phyloP scores from a whole-genome alignment of 2,888 invertebrate genomes.

The Ormyrus thymus region DNA sequence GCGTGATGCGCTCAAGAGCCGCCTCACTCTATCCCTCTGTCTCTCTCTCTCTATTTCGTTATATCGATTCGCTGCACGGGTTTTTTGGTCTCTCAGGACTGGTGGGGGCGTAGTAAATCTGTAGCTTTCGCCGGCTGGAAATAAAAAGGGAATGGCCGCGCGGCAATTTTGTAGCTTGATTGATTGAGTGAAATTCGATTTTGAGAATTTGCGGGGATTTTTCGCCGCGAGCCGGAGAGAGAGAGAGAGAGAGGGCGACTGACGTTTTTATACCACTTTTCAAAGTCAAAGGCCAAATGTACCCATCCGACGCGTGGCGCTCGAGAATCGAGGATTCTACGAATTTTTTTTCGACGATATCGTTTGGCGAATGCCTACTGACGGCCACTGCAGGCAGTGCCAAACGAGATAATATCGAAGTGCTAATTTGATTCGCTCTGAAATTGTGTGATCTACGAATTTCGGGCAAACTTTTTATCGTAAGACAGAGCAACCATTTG shows the following conservation, averaged over 20 bases:
- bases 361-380: neutral
- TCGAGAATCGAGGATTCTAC: slow-evolving; percentile 6
- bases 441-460: too few species aligned
- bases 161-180: slow-evolving; percentile 24
- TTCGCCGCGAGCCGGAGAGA: neutral
- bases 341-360: slow-evolving; percentile 13
- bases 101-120: neutral
- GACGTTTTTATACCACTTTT: slow-evolving; percentile 46
- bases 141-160: slow-evolving; percentile 3
- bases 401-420: too few species aligned
- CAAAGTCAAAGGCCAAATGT: slow-evolving; percentile 32
- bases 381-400: too few species aligned
- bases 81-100: too few species aligned
- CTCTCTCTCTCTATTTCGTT: slow-evolving; percentile 15
- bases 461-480: too few species aligned
- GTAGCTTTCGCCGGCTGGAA: slow-evolving; percentile 12
- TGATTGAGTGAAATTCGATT: slow-evolving; percentile 46
- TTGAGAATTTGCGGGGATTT: slow-evolving; percentile 30
- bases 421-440: too few species aligned
- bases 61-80: slow-evolving; percentile 25
- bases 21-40: too few species aligned
- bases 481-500: too few species aligned
- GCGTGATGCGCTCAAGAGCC: neutral
- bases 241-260: neutral
- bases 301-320: neutral